Conservation (phyloP, 92 coral and sea anemone species). For the Porites divaricata region DNA sequence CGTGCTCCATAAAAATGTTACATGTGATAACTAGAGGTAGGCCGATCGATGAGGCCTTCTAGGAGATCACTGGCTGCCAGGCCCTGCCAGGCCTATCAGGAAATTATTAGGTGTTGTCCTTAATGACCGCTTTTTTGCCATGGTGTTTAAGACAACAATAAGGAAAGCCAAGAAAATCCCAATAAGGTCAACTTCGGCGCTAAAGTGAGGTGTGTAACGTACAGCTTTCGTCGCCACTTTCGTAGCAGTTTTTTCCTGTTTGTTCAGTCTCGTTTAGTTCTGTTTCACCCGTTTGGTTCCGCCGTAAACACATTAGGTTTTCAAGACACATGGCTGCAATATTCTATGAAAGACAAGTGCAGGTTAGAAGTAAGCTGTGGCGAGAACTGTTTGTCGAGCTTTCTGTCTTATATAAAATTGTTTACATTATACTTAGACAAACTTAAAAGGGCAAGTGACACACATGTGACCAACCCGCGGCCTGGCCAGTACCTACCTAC, state of each 20-base stretch:
- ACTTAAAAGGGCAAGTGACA: too few species aligned
- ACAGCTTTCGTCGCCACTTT: constrained; percentile 4
- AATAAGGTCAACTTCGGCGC: constrained; percentile 23
- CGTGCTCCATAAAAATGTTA: constrained; percentile 41
- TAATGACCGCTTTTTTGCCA: constrained; percentile 45
- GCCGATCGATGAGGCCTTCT: constrained; percentile 47
- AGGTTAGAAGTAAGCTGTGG: not conserved
- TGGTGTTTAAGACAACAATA: constrained; percentile 47
- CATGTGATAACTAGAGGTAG: constrained; percentile 60
- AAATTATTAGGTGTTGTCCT: constrained; percentile 55
- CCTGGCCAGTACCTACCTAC: too few species aligned
- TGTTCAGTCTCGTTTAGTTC: not conserved
- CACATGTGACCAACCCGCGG: too few species aligned
- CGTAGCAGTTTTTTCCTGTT: not conserved
- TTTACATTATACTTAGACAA: too few species aligned
- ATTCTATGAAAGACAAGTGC: not conserved
- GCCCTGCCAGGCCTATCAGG: constrained; percentile 62
- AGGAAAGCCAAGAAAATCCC: constrained; percentile 48
- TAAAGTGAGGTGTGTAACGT: constrained; percentile 32
- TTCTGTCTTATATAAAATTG: too few species aligned
- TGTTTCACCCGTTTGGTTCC: not conserved
- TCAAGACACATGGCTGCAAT: not conserved
- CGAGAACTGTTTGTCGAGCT: not conserved
- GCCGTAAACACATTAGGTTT: not conserved
- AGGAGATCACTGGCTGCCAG: constrained; percentile 64